Base-by-base conservation (phyloP, 2,797 vertebrate species). In the Tamandua tetradactyla region DNA sequence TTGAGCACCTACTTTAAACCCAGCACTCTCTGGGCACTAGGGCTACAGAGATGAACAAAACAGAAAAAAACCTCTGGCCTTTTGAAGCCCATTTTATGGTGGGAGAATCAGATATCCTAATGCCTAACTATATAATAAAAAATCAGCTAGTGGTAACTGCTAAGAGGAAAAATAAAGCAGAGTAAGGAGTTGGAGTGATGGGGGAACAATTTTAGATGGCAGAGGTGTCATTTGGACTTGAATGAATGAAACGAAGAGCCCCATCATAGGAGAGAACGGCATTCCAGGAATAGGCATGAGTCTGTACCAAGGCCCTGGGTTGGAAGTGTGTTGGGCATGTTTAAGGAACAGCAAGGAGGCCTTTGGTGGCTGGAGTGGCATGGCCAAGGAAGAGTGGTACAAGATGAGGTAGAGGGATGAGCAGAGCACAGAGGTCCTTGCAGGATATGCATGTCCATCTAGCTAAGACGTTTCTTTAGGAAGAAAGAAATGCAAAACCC, bases 401-500 rank as follows among this genome's bases (percentile, higher is more conserved):
- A 35, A 74, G 32, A 44, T n/a, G 32, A 52, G n/a, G n/a, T 11
- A 20, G 89, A 83, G 59, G 82, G 80, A 79, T 10, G 32, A 18
- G 76, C 40, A 37, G 94, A 22, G 30, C 18, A 62, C 11, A 0
- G 1, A 8, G 10, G 25, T 55, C 32, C 71, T 42, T 64, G 30
- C 44, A 55, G 40, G 35, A 83, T 15, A 55, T 4, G 27, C 4
- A 40, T 4, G n/a, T n/a, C 44, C 25, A 14, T 25, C 13, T 57
- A 52, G 59, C 7, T 23, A 61, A 64, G 25, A 3, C 27, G 90
- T 61, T 55, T 55, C 25, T 71, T 74, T 87, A 15, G 6, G 93
- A 89, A 87, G 20, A 64, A 80, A 79, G 66, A 44, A 84, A 78
- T 49, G 22, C 52, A 89, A 71, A 75, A 47, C 42, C 86, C 30